Conservation (phyloP, 2,797 vertebrate species). For the Epinephelus malabaricus region DNA sequence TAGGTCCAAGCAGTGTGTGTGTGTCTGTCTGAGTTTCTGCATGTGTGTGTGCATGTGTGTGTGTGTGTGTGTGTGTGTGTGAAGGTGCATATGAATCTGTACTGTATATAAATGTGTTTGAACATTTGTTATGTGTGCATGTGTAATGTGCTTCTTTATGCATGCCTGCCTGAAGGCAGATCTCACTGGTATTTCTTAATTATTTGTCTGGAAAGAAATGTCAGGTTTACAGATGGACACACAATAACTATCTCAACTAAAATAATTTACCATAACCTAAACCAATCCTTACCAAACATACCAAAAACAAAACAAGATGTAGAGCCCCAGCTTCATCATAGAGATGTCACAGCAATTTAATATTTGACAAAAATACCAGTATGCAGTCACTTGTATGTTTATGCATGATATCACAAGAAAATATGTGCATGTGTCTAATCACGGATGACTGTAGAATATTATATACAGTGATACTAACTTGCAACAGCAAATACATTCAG, state of each 20-base stretch:
- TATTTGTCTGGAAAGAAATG: background rate
- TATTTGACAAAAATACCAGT: background rate
- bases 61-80: background rate
- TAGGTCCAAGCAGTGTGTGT: conserved; percentile 54
- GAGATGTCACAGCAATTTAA: background rate
- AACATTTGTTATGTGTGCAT: conserved; percentile 20
- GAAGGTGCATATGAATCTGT: conserved; percentile 19
- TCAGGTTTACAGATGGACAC: background rate
- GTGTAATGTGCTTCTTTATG: background rate
- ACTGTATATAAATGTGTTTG: conserved; percentile 38
- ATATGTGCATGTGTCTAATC: no score
- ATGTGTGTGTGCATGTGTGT: conserved; percentile 26
- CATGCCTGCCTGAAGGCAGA: background rate
- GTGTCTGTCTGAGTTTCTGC: background rate
- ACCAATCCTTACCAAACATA: background rate
- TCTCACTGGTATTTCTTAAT: background rate
- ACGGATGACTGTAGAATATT: no score
- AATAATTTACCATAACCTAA: background rate
- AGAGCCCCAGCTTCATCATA: background rate
- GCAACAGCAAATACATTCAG: no score
- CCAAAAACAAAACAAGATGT: background rate
- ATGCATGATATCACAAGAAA: no score
- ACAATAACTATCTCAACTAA: background rate
- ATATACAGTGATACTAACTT: no score
- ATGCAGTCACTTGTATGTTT: no score